Conservation (phyloP, 2,113 vertebrate genomes). For the Oncorhynchus keta region DNA sequence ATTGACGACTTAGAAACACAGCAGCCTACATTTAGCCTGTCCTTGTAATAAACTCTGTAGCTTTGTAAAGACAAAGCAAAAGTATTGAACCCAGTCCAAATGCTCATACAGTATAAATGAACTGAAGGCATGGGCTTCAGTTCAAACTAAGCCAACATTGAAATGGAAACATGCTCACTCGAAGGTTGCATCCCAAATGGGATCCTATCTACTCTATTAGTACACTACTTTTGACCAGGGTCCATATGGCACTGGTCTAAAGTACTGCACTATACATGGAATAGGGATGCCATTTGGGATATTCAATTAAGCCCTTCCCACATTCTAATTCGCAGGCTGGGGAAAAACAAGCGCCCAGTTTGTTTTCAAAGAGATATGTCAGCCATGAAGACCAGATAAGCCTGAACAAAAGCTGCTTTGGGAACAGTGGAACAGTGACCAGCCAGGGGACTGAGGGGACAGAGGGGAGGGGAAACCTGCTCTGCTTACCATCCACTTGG, state of each 20-base stretch:
- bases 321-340: not conserved
- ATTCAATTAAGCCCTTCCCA: not conserved
- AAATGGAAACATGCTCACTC: conserved; percentile 1
- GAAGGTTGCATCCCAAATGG: not conserved
- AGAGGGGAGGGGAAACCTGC: too few relatives aligned
- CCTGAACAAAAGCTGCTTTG: conserved; percentile 31
- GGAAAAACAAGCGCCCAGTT: conserved; percentile 23
- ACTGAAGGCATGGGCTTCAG: not conserved
- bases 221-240: not conserved
- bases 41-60: too few relatives aligned
- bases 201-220: too few relatives aligned
- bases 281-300: too few relatives aligned
- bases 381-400: conserved; percentile 43
- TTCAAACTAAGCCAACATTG: not conserved
- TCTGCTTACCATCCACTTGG: not conserved
- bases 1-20: too few relatives aligned
- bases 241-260: too few relatives aligned
- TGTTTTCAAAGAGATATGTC: conserved; percentile 38
- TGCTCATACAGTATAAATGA: too few relatives aligned
- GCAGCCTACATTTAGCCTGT: too few relatives aligned
- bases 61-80: too few relatives aligned
- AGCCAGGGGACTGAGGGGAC: not conserved
- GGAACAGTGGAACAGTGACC: conserved; percentile 9
- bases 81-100: too few relatives aligned
- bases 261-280: too few relatives aligned